Percentiles rank a stretch among this genome's conserved stretches.
Conservation (phyloP, 2,888 invertebrate genomes). For the Ametastegia equiseti region DNA sequence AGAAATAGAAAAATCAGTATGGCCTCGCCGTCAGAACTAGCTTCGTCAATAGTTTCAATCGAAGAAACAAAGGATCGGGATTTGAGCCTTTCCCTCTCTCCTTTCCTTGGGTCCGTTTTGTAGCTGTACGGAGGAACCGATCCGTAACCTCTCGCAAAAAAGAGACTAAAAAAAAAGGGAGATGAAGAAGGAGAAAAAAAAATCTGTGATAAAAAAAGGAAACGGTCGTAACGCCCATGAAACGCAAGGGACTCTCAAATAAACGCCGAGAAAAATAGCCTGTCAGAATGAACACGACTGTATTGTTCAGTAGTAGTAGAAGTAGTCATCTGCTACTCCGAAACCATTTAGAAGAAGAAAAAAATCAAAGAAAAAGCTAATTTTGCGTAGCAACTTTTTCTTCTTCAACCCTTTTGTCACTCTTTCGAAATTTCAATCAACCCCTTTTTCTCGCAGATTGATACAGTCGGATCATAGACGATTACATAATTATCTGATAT, state of each 20-base stretch:
- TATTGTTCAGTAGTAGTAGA: background rate
- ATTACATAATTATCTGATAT: too few relatives aligned
- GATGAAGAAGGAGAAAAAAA: background rate
- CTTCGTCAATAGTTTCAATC: constrained; percentile 38
- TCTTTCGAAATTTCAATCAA: too few relatives aligned
- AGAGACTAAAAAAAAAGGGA: too few relatives aligned
- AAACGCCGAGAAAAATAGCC: constrained; percentile 30
- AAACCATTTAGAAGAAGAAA: too few relatives aligned
- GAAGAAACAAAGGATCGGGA: constrained; percentile 40
- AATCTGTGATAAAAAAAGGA: background rate
- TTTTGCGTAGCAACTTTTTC: too few relatives aligned
- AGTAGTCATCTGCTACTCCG: too few relatives aligned
- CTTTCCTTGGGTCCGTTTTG: background rate
- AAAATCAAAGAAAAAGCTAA: too few relatives aligned
- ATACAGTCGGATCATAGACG: too few relatives aligned
- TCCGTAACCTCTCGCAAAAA: constrained; percentile 8
- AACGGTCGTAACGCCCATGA: constrained; percentile 20
- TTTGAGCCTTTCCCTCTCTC: background rate
- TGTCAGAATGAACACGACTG: constrained; percentile 22
- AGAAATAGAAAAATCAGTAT: constrained; percentile 27
- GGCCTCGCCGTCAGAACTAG: constrained; percentile 26
- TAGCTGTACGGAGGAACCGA: background rate
- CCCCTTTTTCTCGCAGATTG: too few relatives aligned
- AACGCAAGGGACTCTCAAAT: constrained; percentile 30
- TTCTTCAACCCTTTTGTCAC: background rate